Evolutionary conservation across 2,888 invertebrate genomes (phyloP).

Genomic region (Euphydryas editha): DNA sequence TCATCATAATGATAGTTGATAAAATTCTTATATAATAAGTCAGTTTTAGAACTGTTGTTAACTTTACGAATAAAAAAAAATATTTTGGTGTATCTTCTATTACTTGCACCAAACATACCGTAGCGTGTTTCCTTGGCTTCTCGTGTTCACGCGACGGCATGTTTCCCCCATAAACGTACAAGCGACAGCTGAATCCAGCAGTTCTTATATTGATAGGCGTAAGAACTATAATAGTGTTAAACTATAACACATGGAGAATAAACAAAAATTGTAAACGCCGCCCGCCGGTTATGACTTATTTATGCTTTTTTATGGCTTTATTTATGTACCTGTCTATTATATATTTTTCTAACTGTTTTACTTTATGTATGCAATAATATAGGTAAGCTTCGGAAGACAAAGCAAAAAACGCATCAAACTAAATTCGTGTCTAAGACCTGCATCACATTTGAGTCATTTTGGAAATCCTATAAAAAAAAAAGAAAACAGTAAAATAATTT

Average conservation of each 20-base stretch:
- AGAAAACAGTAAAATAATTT: not conserved
- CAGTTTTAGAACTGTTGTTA: too few relatives aligned
- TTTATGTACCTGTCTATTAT: constrained; percentile 27
- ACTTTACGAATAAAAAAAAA: not conserved
- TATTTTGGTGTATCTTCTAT: too few relatives aligned
- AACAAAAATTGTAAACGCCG: constrained; percentile 45
- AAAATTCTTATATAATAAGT: too few relatives aligned
- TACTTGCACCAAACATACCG: constrained; percentile 44
- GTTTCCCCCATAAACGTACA: constrained; percentile 49
- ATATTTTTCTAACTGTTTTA: not conserved
- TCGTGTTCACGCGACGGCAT: constrained; percentile 64
- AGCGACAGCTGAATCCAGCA: constrained; percentile 5
- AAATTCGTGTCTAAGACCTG: too few relatives aligned
- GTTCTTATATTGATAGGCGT: constrained; percentile 7
- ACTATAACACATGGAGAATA: constrained; percentile 33
- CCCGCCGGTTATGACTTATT: constrained; percentile 55
- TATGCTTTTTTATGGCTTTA: constrained; percentile 44
- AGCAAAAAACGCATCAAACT: not conserved
- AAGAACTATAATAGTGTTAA: constrained; percentile 6
- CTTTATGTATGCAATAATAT: not conserved
- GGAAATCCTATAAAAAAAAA: too few relatives aligned
- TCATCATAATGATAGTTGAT: too few relatives aligned
- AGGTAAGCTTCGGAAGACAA: not conserved
- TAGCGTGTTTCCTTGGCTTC: constrained; percentile 51
- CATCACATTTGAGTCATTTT: too few relatives aligned